These are phyloP conservation scores for Sisor rabdophorus DNA, from an alignment of 2,113 vertebrate genomes.

Conservation along the genomic window DNA sequence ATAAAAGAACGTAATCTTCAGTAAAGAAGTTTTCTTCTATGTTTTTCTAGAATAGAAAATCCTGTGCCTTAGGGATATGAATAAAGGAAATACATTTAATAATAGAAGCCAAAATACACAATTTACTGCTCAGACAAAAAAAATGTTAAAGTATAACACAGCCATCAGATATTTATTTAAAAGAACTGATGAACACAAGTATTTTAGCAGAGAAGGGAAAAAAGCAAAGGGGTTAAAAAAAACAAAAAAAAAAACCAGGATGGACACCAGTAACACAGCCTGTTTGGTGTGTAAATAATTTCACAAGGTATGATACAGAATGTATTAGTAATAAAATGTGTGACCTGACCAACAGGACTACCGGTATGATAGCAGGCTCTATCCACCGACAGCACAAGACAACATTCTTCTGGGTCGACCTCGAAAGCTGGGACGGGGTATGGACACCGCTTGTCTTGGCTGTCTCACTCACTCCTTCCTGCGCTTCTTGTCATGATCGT, in stretches of 20 bases:
- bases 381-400: background rate
- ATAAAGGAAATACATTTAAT: background rate
- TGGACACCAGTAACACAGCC: background rate
- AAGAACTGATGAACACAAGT: background rate
- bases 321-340: background rate
- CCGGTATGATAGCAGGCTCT: background rate
- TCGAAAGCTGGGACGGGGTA: background rate
- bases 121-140: background rate
- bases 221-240: background rate
- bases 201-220: background rate
- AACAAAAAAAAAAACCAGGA: too few species aligned
- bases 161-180: background rate
- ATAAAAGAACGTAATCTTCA: too few species aligned
- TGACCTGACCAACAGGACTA: background rate
- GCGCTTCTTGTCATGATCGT: slow-evolving; percentile 96
- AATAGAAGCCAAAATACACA: background rate
- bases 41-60: background rate
- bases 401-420: background rate
- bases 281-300: background rate
- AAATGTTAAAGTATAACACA: background rate
- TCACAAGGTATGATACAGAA: slow-evolving; percentile 8
- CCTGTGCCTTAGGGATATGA: background rate
- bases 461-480: slow-evolving; percentile 82
- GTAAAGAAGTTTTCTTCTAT: too few species aligned
- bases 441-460: too few species aligned